phyloP scores from a whole-genome alignment of 1,140 invertebrate genomes.

The Sycophaga agraensis region DNA sequence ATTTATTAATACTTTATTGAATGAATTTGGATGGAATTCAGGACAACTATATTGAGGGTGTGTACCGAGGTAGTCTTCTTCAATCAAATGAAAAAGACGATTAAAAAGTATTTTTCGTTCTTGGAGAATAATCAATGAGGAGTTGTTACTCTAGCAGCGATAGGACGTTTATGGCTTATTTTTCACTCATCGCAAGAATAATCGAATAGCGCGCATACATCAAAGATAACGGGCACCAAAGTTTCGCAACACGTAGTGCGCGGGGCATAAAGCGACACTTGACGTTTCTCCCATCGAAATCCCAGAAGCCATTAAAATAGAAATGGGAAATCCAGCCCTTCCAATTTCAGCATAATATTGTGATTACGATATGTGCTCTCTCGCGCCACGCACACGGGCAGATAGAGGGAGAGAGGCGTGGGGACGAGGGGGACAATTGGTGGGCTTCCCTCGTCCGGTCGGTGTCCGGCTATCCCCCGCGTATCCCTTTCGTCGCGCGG shows the following conservation, averaged over 20 bases:
- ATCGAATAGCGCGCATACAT: not conserved
- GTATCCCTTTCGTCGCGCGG: not conserved
- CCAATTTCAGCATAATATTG: slow-evolving; percentile 56
- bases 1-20: too few species aligned
- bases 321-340: slow-evolving; percentile 52
- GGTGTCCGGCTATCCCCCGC: not conserved
- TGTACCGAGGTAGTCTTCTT: too few species aligned
- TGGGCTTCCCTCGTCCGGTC: slow-evolving; percentile 1
- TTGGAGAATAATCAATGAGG: too few species aligned
- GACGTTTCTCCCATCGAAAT: slow-evolving; percentile 43
- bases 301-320: slow-evolving; percentile 55
- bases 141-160: too few species aligned
- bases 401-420: too few species aligned
- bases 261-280: slow-evolving; percentile 25
- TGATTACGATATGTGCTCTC: slow-evolving; percentile 54
- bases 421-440: not conserved
- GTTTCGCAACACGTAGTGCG: slow-evolving; percentile 12
- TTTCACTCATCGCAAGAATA: slow-evolving; percentile 1
- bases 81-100: too few species aligned
- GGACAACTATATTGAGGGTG: too few species aligned
- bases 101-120: too few species aligned
- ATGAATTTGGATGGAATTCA: too few species aligned
- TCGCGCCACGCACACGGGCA: not conserved
- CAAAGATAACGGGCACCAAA: slow-evolving; percentile 12
- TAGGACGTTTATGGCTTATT: too few species aligned